Conservation (phyloP, 2,888 invertebrate genomes). For the Tenthredo notha region DNA sequence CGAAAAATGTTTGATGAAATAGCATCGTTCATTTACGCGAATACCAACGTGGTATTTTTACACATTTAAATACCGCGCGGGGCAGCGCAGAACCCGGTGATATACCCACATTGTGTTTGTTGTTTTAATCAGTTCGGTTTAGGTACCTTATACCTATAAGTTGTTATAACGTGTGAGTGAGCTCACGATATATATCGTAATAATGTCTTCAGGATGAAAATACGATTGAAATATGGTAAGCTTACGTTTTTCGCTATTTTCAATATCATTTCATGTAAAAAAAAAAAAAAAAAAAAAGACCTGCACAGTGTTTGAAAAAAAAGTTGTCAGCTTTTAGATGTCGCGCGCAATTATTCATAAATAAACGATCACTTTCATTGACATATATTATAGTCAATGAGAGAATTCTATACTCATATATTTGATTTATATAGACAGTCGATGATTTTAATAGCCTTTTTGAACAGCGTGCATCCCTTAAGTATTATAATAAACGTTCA, state of each 20-base stretch:
- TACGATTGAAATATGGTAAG: conserved; percentile 27
- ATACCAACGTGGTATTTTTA: not conserved
- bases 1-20: not conserved
- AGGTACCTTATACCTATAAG: not conserved
- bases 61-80: conserved; percentile 10
- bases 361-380: too few relatives aligned
- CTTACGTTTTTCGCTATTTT: not conserved
- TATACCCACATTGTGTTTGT: not conserved
- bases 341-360: too few relatives aligned
- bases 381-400: too few relatives aligned
- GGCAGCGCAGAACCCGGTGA: not conserved
- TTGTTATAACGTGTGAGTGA: not conserved
- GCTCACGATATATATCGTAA: not conserved
- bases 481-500: too few relatives aligned
- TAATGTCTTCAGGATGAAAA: conserved; percentile 28
- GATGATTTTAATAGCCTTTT: too few relatives aligned
- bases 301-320: not conserved
- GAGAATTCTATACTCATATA: too few relatives aligned
- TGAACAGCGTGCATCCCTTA: too few relatives aligned
- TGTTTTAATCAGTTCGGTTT: not conserved
- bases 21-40: not conserved
- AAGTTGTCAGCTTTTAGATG: not conserved
- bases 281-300: not conserved
- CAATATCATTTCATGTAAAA: not conserved
- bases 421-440: too few relatives aligned